Percentiles rank a stretch among this genome's conserved stretches.
Evolutionary conservation across 2,113 vertebrate genomes (phyloP).

Genomic region (Salvelinus sp.): DNA sequence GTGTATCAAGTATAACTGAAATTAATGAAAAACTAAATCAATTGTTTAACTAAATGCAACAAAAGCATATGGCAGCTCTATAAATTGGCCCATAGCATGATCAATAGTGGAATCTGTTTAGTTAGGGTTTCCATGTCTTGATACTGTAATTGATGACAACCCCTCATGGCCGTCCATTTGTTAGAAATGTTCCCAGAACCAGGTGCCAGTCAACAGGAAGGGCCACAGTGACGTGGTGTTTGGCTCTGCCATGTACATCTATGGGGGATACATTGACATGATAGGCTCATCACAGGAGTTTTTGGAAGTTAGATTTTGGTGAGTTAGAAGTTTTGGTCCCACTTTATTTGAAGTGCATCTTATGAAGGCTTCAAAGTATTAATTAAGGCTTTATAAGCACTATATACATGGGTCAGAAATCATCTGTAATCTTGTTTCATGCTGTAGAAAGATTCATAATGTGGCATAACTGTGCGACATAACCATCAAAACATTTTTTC

Average conservation of each 20-base stretch:
- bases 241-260: conserved; percentile 65
- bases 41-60: no score
- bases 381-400: no score
- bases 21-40: no score
- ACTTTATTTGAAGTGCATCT: no score
- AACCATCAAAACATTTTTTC: no score
- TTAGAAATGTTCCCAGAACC: conserved; percentile 22
- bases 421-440: no score
- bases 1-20: no score
- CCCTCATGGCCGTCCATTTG: background rate
- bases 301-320: conserved; percentile 70
- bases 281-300: conserved; percentile 72
- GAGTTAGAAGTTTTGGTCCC: conserved; percentile 14
- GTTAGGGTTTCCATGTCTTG: background rate
- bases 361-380: no score
- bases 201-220: conserved; percentile 64
- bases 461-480: no score
- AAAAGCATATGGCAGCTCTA: background rate
- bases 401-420: no score
- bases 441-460: no score
- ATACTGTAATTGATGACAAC: background rate
- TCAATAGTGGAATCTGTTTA: background rate
- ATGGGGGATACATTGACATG: conserved; percentile 71
- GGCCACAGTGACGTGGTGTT: conserved; percentile 71
- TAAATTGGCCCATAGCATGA: background rate